Evolutionary conservation across 1,140 invertebrate species (phyloP), one percentile per base, ranked within the genome.

Genomic region (Lasioglossum baleicum): DNA sequence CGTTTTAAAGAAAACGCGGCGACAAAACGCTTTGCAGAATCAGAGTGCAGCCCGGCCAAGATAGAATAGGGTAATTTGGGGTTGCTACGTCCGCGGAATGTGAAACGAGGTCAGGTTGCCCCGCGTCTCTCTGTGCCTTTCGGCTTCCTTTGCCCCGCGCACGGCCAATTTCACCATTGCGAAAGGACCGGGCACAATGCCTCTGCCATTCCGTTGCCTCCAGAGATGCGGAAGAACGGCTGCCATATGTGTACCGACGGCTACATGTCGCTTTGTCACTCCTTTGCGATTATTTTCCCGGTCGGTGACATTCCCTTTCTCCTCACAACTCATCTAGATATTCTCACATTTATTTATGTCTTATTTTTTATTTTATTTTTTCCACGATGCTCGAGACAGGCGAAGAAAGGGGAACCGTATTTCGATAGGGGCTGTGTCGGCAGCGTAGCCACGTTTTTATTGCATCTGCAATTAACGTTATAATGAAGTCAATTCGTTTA

Each of bases 21-120:
- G 81, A 61, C 53, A 70, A 68, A 68, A 66, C 68, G 79, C 78
- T 83, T 75, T 78, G 71, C 68, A 68, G 82, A 86, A 82, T 86
- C 85, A 76, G 82, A 86, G 65, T 84, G 84, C 83, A 83, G 70
- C 66, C 72, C 68, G 65, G 66, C 75, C 61, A 67, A 61, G 67
- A 68, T 78, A 87, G 85, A 87, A 87, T 87, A 87, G 86, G 85
- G 83, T 87, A 87, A 87, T 87, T 87, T 87, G 85, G 83, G 82
- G 86, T 87, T 77, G 80, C 51, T 87, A 87, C 86, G 86, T 81
- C 66, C 40, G 51, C 53, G 76, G 85, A 87, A 87, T 87, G 70
- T 80, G 75, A 71, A 87, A 87, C 80, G 75, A 82, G 60, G 72
- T 8, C 42, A 66, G 51, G 71, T 22, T 10, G 79, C 48, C 64